A percentile compares a stretch with the other conserved stretches of the same genome.
Evolutionary conservation across 2,113 vertebrate species (phyloP).

Genomic region (Hydrolagus affinis): DNA sequence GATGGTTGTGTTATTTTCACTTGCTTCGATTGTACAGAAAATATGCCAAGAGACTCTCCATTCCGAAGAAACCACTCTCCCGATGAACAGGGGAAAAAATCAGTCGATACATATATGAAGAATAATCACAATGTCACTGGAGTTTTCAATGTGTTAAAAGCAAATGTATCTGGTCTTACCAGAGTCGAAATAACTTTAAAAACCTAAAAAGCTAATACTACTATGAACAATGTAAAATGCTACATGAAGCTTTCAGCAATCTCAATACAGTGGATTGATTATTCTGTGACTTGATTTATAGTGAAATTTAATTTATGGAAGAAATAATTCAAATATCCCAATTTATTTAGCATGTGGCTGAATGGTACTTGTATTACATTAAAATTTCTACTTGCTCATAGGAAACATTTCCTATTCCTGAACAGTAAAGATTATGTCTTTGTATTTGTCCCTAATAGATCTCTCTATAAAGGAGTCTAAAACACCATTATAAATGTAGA

Average conservation of each 20-base stretch:
- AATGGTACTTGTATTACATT: background rate
- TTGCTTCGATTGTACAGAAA: constrained; percentile 56
- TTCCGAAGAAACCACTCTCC: background rate
- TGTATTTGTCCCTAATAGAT: too few relatives aligned
- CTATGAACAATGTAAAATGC: background rate
- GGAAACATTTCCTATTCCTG: background rate
- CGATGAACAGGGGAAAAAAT: background rate
- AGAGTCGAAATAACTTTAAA: background rate
- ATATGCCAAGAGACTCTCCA: constrained; percentile 52
- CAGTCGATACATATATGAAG: constrained; percentile 15
- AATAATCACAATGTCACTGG: constrained; percentile 7
- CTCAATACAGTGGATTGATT: background rate
- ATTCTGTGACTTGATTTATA: background rate
- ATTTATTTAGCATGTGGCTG: background rate
- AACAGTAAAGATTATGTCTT: background rate
- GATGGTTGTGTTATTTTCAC: constrained; percentile 63
- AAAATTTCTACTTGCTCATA: background rate
- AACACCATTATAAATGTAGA: too few relatives aligned
- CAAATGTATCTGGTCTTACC: background rate
- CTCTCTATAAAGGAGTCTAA: too few relatives aligned
- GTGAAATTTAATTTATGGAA: background rate
- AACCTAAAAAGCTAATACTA: background rate
- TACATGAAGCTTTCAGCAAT: background rate
- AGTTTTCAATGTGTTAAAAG: background rate
- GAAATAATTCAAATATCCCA: background rate